Base-by-base conservation (phyloP, 2,113 vertebrate genomes). In the Tychaedon coryphoeus region DNA sequence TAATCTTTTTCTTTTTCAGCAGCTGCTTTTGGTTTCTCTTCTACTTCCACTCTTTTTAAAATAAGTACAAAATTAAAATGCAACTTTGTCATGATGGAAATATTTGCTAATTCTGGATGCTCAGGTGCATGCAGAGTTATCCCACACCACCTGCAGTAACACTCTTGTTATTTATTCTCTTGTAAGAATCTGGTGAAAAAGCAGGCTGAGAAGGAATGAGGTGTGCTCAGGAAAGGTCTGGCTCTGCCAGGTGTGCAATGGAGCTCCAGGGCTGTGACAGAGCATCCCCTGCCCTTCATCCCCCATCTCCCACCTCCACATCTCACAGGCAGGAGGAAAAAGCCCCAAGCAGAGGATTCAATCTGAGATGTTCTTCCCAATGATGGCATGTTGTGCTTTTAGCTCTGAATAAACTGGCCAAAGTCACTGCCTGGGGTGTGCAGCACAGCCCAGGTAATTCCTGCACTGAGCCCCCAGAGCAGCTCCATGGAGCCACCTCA, bases 351-450 rank as follows among this genome's bases (percentile, higher is more conserved):
- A 60, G 7, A 70, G 20, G 24, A 36, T 13, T 22, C n/a, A 53
- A 26, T 4, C 45, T 0, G 8, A 75, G 15, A 19, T 19, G 1
- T 9, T 22, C 33, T 61, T 29, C n/a, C 58, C 54, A 69, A 1
- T 3, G 5, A 38, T 4, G 9, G 22, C 26, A n/a, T 67, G 17
- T 22, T 38, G 47, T 36, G 66, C 20, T 53, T 79, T 69, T 6
- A 65, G 19, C 29, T 69, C 61, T 14, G 14, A 79, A 43, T 13
- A 31, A 79, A 36, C 3, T 4, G 47, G 18, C 23, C 29, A 70
- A 0, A 33, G 45, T 23, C 15, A 6, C 5, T 16, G 74, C 16
- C 2, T 0, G 11, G 69, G 56, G 38, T 4, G 8, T 4, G 16
- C 4, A 47, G 69, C 45, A 33, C 10, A 12, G 53, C 65, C 3